Base-by-base conservation (phyloP, 2,113 vertebrate genomes). In the Phrynosoma platyrhinos region DNA sequence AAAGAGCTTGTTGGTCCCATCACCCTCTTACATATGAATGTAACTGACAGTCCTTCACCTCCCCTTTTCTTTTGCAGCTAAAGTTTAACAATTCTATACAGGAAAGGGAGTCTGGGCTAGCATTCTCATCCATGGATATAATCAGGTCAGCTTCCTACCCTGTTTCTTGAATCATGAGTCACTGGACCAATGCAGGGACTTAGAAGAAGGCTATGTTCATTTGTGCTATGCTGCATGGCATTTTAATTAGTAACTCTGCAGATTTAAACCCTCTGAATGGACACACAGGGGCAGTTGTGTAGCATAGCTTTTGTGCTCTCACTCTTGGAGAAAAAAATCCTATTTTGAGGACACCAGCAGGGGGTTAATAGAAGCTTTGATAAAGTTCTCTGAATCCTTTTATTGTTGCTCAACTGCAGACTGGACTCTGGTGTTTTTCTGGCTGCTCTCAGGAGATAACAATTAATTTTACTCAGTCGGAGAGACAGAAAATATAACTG, bases 331-430 rank as follows among this genome's bases (percentile, higher is more conserved):
- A 91, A 91, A 79, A 71, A 93, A 94, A 93, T 84, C 91, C 66
- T 84, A 89, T 90, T 92, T 95, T 94, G 88, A 95, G 92, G 94
- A 93, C 87, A 95, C 80, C 94, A 92, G 94, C 89, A 77, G 94
- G 95, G 90, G 93, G 95, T 94, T 96, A 96, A 96, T 95, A 86
- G 91, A 93, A 93, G 90, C 94, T 95, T 96, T 96, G 94, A 96
- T 94, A 95, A 95, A 93, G 93, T 94, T 94, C 91, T 94, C 91
- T 62, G 20, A 92, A 93, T 94, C 92, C 94, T 95, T 94, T 94
- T 91, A 93, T 87, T 92, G 93, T 94, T 93, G 92, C 92, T 96
- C 92, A 95, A 91, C 92, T 95, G 88, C 89, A 71, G 91, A 94
- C 89, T 7, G 82, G 92, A 94, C 86, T 92, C 93, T 82, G 83